Percentiles rank a stretch among this genome's conserved stretches.
phyloP scores from a whole-genome alignment of 2,797 vertebrate species.

The Anguilla marmorata region DNA sequence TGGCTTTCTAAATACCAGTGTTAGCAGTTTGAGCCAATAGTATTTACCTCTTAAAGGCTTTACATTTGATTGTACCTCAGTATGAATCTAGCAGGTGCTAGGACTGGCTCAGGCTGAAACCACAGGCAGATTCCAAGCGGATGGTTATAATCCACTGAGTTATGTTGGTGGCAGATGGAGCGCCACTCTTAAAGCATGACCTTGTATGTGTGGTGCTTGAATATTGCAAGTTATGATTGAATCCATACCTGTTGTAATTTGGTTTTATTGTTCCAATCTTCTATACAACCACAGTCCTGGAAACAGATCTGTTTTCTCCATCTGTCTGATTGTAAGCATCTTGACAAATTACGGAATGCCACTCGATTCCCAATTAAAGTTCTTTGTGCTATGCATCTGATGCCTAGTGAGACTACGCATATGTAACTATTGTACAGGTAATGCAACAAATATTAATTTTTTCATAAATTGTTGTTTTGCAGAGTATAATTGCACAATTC shows the following conservation, averaged over 20 bases:
- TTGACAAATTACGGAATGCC: constrained; percentile 15
- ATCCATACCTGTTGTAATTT: constrained; percentile 23
- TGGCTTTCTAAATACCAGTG: background rate
- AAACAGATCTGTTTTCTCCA: constrained; percentile 11
- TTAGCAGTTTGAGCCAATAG: background rate
- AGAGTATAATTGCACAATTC: background rate
- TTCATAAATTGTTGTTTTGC: background rate
- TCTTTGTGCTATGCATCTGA: background rate
- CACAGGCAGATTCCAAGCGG: background rate
- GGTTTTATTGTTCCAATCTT: constrained; percentile 20
- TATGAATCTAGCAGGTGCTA: background rate
- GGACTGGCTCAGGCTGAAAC: background rate
- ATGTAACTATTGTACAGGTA: background rate
- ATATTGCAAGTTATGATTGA: constrained; percentile 25
- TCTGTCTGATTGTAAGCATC: constrained; percentile 1
- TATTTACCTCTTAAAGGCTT: background rate
- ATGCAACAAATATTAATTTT: background rate
- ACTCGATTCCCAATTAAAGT: constrained; percentile 21
- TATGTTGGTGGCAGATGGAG: constrained; percentile 17
- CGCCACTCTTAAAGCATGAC: background rate
- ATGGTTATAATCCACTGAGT: background rate
- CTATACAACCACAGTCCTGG: background rate
- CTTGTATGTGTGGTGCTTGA: background rate
- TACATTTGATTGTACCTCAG: background rate
- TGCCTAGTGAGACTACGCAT: background rate